phyloP scores from a whole-genome alignment of 2,113 vertebrate species.

The Sylvietta virens region DNA sequence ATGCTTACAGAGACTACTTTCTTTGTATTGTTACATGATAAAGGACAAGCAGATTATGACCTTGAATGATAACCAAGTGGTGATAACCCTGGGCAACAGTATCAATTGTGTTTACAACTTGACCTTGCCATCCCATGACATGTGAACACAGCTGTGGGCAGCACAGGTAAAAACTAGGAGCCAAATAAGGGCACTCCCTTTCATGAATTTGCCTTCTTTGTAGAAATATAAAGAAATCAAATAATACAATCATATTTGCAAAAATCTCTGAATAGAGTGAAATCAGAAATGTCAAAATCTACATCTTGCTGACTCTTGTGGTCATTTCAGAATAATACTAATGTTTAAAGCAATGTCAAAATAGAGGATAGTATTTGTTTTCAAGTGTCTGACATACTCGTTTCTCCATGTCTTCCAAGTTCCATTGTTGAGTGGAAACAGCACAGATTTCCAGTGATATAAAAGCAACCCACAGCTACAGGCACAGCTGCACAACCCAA shows the following conservation, averaged over 20 bases:
- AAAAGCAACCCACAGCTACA: background rate
- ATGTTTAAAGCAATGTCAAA: background rate
- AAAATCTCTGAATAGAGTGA: background rate
- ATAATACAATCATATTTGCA: background rate
- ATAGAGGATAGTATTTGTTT: background rate
- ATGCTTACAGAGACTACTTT: background rate
- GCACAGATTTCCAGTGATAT: background rate
- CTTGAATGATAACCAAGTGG: background rate
- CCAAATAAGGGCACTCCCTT: background rate
- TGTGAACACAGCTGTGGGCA: background rate
- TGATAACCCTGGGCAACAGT: background rate
- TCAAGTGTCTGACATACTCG: background rate
- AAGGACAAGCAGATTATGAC: background rate
- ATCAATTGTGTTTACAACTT: background rate
- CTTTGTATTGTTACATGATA: background rate
- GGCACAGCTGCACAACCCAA: background rate
- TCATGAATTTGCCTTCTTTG: background rate
- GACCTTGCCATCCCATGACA: background rate
- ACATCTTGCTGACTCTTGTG: background rate
- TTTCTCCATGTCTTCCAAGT: background rate
- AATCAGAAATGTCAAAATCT: background rate
- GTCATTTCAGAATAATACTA: background rate
- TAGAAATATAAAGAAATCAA: background rate
- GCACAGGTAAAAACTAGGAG: background rate
- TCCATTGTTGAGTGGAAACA: background rate